phyloP scores from a whole-genome alignment of 2,797 vertebrate genomes.

The Melanotaenia nigrans region DNA sequence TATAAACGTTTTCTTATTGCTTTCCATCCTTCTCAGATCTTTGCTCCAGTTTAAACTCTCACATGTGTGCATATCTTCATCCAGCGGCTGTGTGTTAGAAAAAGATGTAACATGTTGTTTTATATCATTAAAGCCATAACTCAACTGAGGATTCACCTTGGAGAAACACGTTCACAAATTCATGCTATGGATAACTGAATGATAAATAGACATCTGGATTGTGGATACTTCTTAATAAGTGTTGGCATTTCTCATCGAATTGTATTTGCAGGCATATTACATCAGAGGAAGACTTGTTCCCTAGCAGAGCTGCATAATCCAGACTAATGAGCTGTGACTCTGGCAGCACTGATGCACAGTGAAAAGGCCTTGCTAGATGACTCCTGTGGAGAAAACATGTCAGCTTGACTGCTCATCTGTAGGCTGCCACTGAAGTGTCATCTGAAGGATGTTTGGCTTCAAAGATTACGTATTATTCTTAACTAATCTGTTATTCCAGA shows the following conservation, averaged over 20 bases:
- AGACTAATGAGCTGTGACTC: slow-evolving; percentile 65
- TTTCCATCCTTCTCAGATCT: neutral
- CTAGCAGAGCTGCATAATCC: slow-evolving; percentile 52
- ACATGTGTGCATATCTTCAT: slow-evolving; percentile 2
- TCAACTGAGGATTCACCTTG: slow-evolving; percentile 2
- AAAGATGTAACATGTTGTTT: neutral
- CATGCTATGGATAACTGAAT: slow-evolving; percentile 8
- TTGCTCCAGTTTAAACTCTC: slow-evolving; percentile 3
- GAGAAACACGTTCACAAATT: slow-evolving; percentile 10
- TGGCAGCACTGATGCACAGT: slow-evolving; percentile 45
- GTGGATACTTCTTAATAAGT: slow-evolving; percentile 1
- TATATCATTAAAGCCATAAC: slow-evolving; percentile 7
- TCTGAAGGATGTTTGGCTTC: slow-evolving; percentile 15
- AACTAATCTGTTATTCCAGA: slow-evolving; percentile 3
- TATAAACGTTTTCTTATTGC: slow-evolving; percentile 19
- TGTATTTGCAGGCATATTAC: slow-evolving; percentile 43
- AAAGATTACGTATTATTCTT: slow-evolving; percentile 17
- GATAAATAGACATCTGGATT: slow-evolving; percentile 24
- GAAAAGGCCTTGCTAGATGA: slow-evolving; percentile 34
- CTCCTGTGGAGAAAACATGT: slow-evolving; percentile 56
- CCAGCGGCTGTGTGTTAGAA: neutral
- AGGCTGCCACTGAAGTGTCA: slow-evolving; percentile 23
- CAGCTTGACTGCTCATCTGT: slow-evolving; percentile 48
- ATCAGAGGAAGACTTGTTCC: slow-evolving; percentile 42
- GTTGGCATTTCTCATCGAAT: slow-evolving; percentile 15